A percentile compares a stretch with the other conserved stretches of the same genome.
phyloP scores from a whole-genome alignment of 2,888 invertebrate species.

The Lochmaea crataegi region DNA sequence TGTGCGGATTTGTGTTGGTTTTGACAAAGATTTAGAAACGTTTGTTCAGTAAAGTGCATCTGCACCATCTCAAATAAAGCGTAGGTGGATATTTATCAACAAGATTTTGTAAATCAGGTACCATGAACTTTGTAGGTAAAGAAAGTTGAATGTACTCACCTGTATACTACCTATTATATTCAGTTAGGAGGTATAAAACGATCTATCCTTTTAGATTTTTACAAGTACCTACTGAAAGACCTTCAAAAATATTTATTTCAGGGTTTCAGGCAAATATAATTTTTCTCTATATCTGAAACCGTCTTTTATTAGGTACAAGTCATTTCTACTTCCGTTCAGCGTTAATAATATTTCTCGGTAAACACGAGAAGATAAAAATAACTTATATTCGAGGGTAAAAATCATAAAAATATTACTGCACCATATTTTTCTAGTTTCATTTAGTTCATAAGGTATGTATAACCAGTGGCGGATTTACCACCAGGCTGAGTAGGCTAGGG shows the following conservation, averaged over 20 bases:
- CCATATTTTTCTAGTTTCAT: too few species aligned
- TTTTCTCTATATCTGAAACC: background rate
- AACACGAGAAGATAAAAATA: background rate
- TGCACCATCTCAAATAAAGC: background rate
- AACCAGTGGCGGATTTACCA: too few species aligned
- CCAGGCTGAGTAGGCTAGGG: too few species aligned
- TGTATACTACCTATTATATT: background rate
- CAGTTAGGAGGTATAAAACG: too few species aligned
- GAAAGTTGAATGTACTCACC: background rate
- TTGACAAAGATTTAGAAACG: conserved; percentile 1
- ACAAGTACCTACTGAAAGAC: background rate
- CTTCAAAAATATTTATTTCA: background rate
- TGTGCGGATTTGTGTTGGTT: conserved; percentile 3
- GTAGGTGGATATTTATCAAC: background rate
- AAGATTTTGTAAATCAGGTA: conserved; percentile 8
- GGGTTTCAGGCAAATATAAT: conserved; percentile 3
- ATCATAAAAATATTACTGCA: background rate
- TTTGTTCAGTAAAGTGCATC: conserved; percentile 10
- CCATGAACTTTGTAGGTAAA: conserved; percentile 3
- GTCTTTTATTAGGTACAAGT: background rate
- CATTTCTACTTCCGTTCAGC: background rate
- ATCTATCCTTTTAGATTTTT: background rate
- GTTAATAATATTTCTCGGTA: too few species aligned
- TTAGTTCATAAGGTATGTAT: too few species aligned
- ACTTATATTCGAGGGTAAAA: background rate